phyloP scores from a whole-genome alignment of 2,797 vertebrate genomes.

The Helicolenus hilgendorfi region DNA sequence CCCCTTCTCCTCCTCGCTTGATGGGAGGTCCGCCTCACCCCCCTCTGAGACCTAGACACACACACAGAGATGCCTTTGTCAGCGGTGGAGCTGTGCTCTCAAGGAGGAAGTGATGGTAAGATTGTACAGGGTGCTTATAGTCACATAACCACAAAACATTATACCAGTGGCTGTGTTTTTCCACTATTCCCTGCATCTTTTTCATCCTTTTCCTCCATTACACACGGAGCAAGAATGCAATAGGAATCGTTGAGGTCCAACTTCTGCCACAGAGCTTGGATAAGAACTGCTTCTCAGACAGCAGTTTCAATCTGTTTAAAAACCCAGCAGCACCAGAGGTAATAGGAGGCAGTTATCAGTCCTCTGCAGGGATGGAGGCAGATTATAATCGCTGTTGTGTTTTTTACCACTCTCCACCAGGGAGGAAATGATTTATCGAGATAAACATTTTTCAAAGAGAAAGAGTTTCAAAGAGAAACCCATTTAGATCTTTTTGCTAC shows the following conservation, averaged over 20 bases:
- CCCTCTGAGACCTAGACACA: constrained; percentile 84
- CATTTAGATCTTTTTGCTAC: neutral
- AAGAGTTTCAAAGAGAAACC: constrained; percentile 33
- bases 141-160: constrained; percentile 75
- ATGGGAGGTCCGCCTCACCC: constrained; percentile 77
- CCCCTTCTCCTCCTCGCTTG: constrained; percentile 77
- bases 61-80: constrained; percentile 80
- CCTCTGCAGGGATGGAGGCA: constrained; percentile 22
- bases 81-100: constrained; percentile 43
- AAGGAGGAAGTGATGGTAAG: constrained; percentile 69
- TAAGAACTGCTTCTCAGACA: constrained; percentile 19
- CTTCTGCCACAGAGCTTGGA: constrained; percentile 61
- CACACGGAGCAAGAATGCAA: constrained; percentile 73
- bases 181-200: constrained; percentile 65
- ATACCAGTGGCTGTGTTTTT: constrained; percentile 63
- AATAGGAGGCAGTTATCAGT: constrained; percentile 46
- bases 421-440: constrained; percentile 53
- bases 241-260: constrained; percentile 54
- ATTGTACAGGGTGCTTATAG: constrained; percentile 60
- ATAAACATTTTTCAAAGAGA: constrained; percentile 34
- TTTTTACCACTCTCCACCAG: constrained; percentile 21
- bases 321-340: constrained; percentile 34
- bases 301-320: constrained; percentile 49
- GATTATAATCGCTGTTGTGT: constrained; percentile 49
- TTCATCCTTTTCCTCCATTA: constrained; percentile 74